phyloP scores from a whole-genome alignment of 2,888 invertebrate genomes.

The Elmis aenea region DNA sequence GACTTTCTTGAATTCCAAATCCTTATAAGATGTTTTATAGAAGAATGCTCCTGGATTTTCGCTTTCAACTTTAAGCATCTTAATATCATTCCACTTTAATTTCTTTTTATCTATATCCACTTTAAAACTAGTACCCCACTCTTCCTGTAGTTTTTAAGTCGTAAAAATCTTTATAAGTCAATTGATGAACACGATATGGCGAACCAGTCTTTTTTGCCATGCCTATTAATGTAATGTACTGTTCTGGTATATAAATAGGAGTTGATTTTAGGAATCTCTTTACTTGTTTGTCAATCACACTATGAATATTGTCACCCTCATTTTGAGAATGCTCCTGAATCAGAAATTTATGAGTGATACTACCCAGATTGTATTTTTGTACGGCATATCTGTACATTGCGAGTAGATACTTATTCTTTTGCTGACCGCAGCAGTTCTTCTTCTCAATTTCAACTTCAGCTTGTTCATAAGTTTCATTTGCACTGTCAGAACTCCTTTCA shows the following conservation, averaged over 20 bases:
- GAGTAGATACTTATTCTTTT: slow-evolving; percentile 24
- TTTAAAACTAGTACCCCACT: too few relatives aligned
- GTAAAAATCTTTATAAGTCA: too few relatives aligned
- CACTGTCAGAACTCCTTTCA: too few relatives aligned
- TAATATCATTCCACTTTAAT: too few relatives aligned
- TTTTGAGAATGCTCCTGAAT: slow-evolving; percentile 26
- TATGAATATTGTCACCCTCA: slow-evolving; percentile 23
- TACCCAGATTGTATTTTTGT: slow-evolving; percentile 6
- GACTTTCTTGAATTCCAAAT: too few relatives aligned
- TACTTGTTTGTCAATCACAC: slow-evolving; percentile 20
- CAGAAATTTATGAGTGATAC: slow-evolving; percentile 22
- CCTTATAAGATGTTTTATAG: too few relatives aligned
- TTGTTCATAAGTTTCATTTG: too few relatives aligned
- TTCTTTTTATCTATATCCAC: too few relatives aligned
- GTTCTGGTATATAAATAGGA: slow-evolving; percentile 4
- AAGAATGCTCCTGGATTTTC: too few relatives aligned
- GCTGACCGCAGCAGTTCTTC: slow-evolving; percentile 24
- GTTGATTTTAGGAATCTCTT: slow-evolving; percentile 9
- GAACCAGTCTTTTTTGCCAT: slow-evolving; percentile 3
- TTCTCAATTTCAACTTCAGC: slow-evolving; percentile 17
- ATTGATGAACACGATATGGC: too few relatives aligned
- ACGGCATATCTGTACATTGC: slow-evolving; percentile 16
- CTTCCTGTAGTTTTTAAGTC: too few relatives aligned
- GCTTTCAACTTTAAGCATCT: too few relatives aligned
- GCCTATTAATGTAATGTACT: slow-evolving; percentile 1